Evolutionary conservation across 2,797 vertebrate species (phyloP).

Genomic region (Thalassophryne amazonica): DNA sequence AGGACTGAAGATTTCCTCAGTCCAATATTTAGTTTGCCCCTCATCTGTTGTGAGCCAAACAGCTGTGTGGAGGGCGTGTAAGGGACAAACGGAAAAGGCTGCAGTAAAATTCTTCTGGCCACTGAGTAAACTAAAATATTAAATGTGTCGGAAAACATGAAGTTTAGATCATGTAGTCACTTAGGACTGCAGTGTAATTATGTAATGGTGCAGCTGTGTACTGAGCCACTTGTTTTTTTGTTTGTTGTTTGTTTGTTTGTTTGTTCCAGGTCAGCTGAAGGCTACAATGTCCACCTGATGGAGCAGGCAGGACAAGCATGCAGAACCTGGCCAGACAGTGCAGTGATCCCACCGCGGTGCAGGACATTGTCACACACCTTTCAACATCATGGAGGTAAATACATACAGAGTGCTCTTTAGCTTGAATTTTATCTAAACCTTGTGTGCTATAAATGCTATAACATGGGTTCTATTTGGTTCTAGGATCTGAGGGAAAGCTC

Average conservation of each 20-base stretch:
- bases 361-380: conserved; percentile 89
- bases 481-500: conserved; percentile 96
- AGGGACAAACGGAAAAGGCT: no score
- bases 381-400: conserved; percentile 92
- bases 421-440: no score
- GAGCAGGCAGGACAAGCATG: conserved; percentile 88
- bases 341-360: conserved; percentile 86
- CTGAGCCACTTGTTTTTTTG: neutral
- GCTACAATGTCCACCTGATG: conserved; percentile 90
- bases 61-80: no score
- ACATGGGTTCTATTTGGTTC: conserved; percentile 10
- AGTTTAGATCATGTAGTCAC: no score
- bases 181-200: no score
- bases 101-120: no score
- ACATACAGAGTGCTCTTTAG: neutral
- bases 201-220: no score
- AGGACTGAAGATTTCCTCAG: no score
- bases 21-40: no score
- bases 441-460: neutral
- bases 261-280: conserved; percentile 87
- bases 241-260: neutral
- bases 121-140: no score
- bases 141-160: no score
- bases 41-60: no score
- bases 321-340: conserved; percentile 92